Conservation (phyloP, 1,140 invertebrate species). For the Leptinotarsa lineolata region DNA sequence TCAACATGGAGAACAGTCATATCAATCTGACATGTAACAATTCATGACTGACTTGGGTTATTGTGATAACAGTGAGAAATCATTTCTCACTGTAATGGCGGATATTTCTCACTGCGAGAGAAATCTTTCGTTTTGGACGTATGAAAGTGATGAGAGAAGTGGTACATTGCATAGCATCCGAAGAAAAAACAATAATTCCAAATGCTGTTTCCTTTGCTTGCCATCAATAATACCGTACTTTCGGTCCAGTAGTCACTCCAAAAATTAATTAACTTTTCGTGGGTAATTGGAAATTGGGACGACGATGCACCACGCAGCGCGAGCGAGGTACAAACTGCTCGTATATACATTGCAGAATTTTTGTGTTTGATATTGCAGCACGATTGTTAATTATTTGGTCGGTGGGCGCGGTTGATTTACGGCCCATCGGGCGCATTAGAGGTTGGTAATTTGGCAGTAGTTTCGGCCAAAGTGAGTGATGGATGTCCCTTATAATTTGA, state of each 20-base stretch:
- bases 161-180: too few relatives aligned
- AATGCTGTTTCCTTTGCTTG: too few relatives aligned
- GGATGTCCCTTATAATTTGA: too few relatives aligned
- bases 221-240: neutral
- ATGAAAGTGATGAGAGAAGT: too few relatives aligned
- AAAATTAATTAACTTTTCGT: neutral
- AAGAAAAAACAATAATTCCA: too few relatives aligned
- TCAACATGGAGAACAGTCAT: too few relatives aligned
- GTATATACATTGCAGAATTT: neutral
- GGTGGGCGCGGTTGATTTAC: neutral
- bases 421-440: neutral
- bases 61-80: too few relatives aligned
- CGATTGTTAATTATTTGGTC: neutral
- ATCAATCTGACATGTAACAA: too few relatives aligned
- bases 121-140: too few relatives aligned
- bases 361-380: neutral
- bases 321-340: neutral
- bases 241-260: neutral
- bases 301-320: neutral
- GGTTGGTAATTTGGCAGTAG: neutral
- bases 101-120: too few relatives aligned
- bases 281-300: conserved; percentile 5
- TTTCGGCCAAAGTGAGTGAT: neutral
- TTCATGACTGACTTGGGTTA: too few relatives aligned
- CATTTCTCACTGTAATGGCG: too few relatives aligned